Evolutionary conservation across 2,888 invertebrate species (phyloP).

Genomic region (Papilio protenor): DNA sequence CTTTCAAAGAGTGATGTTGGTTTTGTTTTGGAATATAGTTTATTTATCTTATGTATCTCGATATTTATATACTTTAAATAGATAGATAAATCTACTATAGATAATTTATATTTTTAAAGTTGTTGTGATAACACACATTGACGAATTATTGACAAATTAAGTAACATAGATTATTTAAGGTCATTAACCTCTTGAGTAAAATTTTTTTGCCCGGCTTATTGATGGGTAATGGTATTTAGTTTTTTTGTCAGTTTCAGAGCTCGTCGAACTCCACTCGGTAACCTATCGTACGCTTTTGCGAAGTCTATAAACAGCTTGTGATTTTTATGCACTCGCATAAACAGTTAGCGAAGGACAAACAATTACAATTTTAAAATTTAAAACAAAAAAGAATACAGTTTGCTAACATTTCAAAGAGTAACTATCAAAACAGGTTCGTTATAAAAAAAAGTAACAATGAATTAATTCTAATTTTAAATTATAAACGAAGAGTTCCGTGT

Average conservation of each 20-base stretch:
- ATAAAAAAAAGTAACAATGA: background rate
- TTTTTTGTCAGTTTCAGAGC: background rate
- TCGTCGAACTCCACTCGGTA: background rate
- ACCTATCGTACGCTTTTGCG: background rate
- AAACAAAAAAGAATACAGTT: background rate
- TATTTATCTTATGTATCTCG: background rate
- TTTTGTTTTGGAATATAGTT: background rate
- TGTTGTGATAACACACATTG: background rate
- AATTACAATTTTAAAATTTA: background rate
- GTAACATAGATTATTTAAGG: background rate
- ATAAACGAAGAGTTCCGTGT: background rate
- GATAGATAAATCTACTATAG: background rate
- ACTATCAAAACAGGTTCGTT: background rate
- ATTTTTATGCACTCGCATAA: background rate
- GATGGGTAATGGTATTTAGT: background rate
- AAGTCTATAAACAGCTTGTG: background rate
- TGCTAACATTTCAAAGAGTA: background rate
- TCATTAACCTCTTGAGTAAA: background rate
- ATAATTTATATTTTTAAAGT: background rate
- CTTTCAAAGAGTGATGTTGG: too few relatives aligned
- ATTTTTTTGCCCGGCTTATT: background rate
- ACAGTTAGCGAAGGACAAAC: background rate
- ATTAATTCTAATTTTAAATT: background rate
- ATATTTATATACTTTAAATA: background rate
- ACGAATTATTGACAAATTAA: conserved; percentile 10